Conservation (phyloP, 2,888 invertebrate species). For the Melieria picta region DNA sequence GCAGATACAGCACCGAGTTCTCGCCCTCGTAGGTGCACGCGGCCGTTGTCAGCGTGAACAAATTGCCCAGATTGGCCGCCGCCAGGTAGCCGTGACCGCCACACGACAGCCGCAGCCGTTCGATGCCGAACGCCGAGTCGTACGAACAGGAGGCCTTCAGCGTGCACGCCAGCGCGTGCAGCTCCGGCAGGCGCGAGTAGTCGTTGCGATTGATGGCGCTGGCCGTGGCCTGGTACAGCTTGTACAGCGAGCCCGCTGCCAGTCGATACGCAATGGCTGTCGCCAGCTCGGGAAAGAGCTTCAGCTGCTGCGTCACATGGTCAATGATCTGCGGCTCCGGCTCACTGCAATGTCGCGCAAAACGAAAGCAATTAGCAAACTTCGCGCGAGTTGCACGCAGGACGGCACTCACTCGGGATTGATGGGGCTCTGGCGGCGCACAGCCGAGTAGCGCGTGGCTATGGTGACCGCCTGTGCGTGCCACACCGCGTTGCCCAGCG, state of each 20-base stretch:
- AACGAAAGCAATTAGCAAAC: neutral
- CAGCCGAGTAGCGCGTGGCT: conserved; percentile 87
- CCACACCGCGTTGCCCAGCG: conserved; percentile 77
- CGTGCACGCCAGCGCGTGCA: conserved; percentile 87
- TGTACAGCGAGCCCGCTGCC: conserved; percentile 75
- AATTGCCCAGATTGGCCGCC: conserved; percentile 81
- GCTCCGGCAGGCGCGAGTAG: conserved; percentile 80
- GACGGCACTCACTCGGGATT: conserved; percentile 72
- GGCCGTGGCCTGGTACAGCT: conserved; percentile 78
- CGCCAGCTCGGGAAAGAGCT: conserved; percentile 84
- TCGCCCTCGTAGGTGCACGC: conserved; percentile 95
- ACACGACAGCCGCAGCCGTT: conserved; percentile 85
- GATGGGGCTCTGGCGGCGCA: conserved; percentile 86
- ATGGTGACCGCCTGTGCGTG: conserved; percentile 85
- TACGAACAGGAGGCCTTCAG: conserved; percentile 85
- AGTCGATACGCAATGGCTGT: conserved; percentile 79
- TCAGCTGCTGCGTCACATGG: conserved; percentile 92
- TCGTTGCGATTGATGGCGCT: conserved; percentile 80
- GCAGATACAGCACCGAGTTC: conserved; percentile 89
- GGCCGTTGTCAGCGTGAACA: conserved; percentile 82
- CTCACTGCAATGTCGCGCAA: conserved; percentile 68
- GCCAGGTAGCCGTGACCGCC: conserved; percentile 95
- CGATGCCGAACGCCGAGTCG: conserved; percentile 78
- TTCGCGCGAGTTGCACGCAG: neutral
- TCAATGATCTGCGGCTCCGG: conserved; percentile 89